These are phyloP conservation scores for Alcis repandata DNA, from an alignment of 2,888 invertebrate genomes.

Conservation along the genomic window DNA sequence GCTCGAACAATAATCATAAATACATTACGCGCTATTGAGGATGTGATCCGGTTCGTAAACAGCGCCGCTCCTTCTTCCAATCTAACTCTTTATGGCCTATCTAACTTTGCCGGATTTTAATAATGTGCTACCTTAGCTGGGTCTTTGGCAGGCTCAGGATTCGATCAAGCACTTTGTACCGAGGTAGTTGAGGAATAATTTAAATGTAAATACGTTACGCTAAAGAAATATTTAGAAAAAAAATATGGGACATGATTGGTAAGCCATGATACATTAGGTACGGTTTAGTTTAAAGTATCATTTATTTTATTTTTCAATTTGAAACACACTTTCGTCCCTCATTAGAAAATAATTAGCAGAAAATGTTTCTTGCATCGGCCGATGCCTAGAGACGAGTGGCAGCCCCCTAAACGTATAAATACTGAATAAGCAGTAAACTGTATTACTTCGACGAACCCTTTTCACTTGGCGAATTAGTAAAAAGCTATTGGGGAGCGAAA, in stretches of 20 bases:
- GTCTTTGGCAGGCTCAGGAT: slow-evolving; percentile 37
- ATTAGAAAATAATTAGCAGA: slow-evolving; percentile 54
- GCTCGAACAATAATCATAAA: slow-evolving; percentile 84
- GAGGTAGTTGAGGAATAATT: slow-evolving; percentile 28
- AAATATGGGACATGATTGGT: neutral
- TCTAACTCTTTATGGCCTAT: slow-evolving; percentile 81
- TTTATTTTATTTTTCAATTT: slow-evolving; percentile 5
- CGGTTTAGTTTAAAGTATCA: neutral
- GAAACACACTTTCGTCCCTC: slow-evolving; percentile 31
- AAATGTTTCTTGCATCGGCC: slow-evolving; percentile 73
- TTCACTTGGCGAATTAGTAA: slow-evolving; percentile 87
- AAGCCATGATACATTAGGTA: neutral
- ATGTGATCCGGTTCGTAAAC: slow-evolving; percentile 80
- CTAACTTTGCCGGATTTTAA: slow-evolving; percentile 82
- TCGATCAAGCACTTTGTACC: slow-evolving; percentile 35
- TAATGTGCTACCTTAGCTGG: slow-evolving; percentile 59
- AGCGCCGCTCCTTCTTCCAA: slow-evolving; percentile 65
- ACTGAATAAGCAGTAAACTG: slow-evolving; percentile 87
- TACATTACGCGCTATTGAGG: slow-evolving; percentile 85
- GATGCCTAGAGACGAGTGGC: slow-evolving; percentile 71
- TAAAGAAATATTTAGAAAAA: neutral
- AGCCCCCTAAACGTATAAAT: slow-evolving; percentile 83
- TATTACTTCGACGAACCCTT: slow-evolving; percentile 86
- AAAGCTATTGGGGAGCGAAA: slow-evolving; percentile 86
- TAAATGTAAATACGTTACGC: slow-evolving; percentile 5